Percentiles rank a stretch among this genome's conserved stretches.
Conservation (phyloP, 2,888 invertebrate species). For the Dryadula phaetusa region DNA sequence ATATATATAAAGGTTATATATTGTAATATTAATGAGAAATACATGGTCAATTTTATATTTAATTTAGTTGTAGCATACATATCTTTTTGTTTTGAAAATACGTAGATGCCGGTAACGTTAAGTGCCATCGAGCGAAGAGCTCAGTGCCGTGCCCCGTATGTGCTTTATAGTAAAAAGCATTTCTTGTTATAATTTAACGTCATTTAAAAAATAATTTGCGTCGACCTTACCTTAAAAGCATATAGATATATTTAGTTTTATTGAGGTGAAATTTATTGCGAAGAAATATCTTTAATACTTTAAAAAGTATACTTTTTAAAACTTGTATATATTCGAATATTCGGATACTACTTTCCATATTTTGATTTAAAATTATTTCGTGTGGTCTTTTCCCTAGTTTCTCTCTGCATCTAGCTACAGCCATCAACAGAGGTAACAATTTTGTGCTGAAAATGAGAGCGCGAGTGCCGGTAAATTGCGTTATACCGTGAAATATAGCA, state of each 20-base stretch:
- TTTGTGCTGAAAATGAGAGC: slow-evolving; percentile 64
- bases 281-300: too few relatives aligned
- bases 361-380: background rate
- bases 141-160: slow-evolving; percentile 62
- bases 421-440: slow-evolving; percentile 59
- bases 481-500: slow-evolving; percentile 52
- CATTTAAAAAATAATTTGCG: slow-evolving; percentile 16
- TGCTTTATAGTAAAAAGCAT: slow-evolving; percentile 70
- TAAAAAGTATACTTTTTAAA: background rate
- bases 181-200: slow-evolving; percentile 52
- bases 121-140: slow-evolving; percentile 76
- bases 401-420: slow-evolving; percentile 36
- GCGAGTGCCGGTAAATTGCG: slow-evolving; percentile 59
- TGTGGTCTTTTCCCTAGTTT: slow-evolving; percentile 18
- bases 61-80: slow-evolving; percentile 40
- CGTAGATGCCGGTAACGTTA: slow-evolving; percentile 65
- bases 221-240: background rate
- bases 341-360: background rate
- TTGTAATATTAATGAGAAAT: background rate
- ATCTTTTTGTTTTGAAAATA: slow-evolving; percentile 67
- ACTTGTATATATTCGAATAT: background rate
- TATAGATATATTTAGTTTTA: background rate
- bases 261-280: background rate
- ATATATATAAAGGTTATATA: background rate
- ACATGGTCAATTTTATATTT: slow-evolving; percentile 32